Evolutionary conservation across 35 echinoderm and acorn worm species (phyloP), one percentile per base, ranked within the genome.

Genomic region (Apostichopus parvimensis): DNA sequence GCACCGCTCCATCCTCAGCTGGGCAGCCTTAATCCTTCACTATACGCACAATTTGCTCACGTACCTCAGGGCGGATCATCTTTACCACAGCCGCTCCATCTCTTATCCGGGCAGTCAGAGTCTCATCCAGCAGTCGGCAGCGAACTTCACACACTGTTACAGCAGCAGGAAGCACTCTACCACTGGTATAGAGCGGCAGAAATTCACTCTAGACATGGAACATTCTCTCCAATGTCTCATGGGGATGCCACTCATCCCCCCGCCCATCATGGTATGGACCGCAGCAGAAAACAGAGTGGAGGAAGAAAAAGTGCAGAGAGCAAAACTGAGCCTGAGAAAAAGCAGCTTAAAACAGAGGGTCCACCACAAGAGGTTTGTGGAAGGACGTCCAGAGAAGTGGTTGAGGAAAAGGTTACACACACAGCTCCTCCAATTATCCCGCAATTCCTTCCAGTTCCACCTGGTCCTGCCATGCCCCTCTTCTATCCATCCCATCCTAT

Each of bases 1-100:
- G n/a, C 95, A 98, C 20, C 66, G 25, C 95, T 91, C 53, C 95
- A 97, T 80, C 94, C 86, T 72, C 95, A 97, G 53, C 93, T 96
- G 3, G 53, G 89, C 26, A 79, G 89, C 61, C 53, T 91, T 26
- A 91, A 91, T 56, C 89, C 89, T 21, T 91, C 89, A 8, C 59
- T 91, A 9, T 91, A 78, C 12, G 89, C 89, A 57, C 89, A 97
- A 93, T 89, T 94, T 87, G 52, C 93, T 85, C 72, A 87, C 80
- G 26, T 97, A 65, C 87, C 95, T 78, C 20, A 77, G 77, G 75
- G 88, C 4, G 52, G 84, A 53, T 23, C 93, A 91, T 59, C 89
- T 23, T 58, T 91, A 4, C 57, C 77, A 53, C 95, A 97, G 91
- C 91, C 90, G 5, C 55, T 87, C 28, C 93, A 92, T 56, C 84